Evolutionary conservation across 2,888 invertebrate genomes (phyloP), one percentile per base, ranked within the genome.

Genomic region (Argyresthia albistria): DNA sequence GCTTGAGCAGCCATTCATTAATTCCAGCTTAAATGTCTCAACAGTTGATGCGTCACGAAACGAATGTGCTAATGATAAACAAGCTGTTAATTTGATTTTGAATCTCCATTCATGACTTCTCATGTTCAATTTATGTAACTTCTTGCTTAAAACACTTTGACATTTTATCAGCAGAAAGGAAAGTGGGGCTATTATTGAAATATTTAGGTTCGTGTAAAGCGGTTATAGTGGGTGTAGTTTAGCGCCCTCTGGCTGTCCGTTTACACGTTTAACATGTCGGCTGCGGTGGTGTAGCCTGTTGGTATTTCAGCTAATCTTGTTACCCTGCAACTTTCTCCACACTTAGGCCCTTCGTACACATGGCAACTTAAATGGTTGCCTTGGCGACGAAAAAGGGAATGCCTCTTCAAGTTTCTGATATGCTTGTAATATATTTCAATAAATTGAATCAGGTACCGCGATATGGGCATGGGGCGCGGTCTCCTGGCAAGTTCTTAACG

Each of bases 301-400:
- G 76, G 72, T 71, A 74, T 80, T 83, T 80, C 73, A 82, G 79
- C 66, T 69, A 68, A 71, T 68, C 68, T 66, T 65, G 66, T 65
- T 73, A 65, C 65, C 25, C 35, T 49, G 9, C 8, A 9, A 49
- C 50, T 50, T 50, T 50, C 50, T 43, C 50, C 10, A 9, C 16
- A 39, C 4, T 25, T 25, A 25, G 25, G 25, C 25, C 25, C 25
- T 25, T 25, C 25, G 25, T 25, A 25, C 25, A 25, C 6, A 6
- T 25, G 25, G 25, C 25, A 6, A 25, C 25, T 25, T 4, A 25
- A 25, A 25, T 25, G 25, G 25, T 25, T 2, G 25, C 25, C 25
- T 2, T 25, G 25, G 25, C 25, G 25, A 25, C 25, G 25, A 2
- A 25, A 25, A 25, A 25, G 25, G 25, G 25, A 25, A 25, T 25